Percentiles rank a stretch among this genome's conserved stretches.
Evolutionary conservation across 2,113 vertebrate species (phyloP).

Genomic region (Heloderma charlesbogerti): DNA sequence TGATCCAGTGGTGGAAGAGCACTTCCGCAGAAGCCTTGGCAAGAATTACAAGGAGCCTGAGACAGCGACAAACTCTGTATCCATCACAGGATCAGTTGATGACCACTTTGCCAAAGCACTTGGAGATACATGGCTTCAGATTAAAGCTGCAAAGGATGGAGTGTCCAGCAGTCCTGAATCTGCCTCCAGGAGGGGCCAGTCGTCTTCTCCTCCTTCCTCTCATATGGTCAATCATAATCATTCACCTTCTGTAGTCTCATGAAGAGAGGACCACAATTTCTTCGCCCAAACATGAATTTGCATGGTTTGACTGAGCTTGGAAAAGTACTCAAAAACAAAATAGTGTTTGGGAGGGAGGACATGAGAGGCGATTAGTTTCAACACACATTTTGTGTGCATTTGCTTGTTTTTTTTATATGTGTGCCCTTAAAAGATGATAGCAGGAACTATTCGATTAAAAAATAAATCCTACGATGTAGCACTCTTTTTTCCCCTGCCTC

Average conservation of each 20-base stretch:
- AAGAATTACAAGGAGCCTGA: conserved; percentile 98
- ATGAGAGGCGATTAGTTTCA: conserved; percentile 68
- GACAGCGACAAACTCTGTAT: conserved; percentile 93
- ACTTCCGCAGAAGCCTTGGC: conserved; percentile 97
- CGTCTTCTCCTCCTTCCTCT: conserved; percentile 85
- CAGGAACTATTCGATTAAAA: conserved; percentile 75
- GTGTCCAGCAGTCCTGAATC: conserved; percentile 86
- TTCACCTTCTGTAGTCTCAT: conserved; percentile 95
- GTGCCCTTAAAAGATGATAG: conserved; percentile 78
- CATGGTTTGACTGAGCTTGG: conserved; percentile 84
- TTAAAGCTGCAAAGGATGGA: conserved; percentile 93
- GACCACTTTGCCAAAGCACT: conserved; percentile 99
- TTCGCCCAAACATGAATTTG: conserved; percentile 57
- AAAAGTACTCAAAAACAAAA: conserved; percentile 76
- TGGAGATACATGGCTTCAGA: conserved; percentile 97
- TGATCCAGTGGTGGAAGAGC: conserved; percentile 97
- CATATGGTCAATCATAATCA: conserved; percentile 96
- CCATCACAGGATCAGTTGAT: conserved; percentile 97
- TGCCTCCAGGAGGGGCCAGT: conserved; percentile 79
- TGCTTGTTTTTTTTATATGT: conserved; percentile 71
- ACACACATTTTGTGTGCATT: conserved; percentile 73
- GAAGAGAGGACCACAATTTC: conserved; percentile 72
- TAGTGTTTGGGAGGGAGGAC: conserved; percentile 68
- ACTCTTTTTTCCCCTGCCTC: conserved; percentile 84
- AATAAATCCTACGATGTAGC: conserved; percentile 68